These are phyloP conservation scores for Ancistrus triradiatus DNA, from an alignment of 2,113 vertebrate genomes.

Conservation along the genomic window DNA sequence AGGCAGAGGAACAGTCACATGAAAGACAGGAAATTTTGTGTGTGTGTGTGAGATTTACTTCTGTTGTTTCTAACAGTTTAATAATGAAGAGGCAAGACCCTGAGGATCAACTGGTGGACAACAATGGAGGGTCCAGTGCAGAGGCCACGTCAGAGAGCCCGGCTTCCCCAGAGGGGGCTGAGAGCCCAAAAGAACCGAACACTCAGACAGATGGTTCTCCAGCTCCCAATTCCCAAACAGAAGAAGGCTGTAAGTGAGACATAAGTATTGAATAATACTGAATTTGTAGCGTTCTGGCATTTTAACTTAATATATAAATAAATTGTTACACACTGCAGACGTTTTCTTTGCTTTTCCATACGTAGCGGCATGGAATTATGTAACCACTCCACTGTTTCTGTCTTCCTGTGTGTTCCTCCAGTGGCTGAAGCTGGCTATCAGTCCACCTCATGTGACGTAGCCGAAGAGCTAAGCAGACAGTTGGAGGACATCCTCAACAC, in stretches of 20 bases:
- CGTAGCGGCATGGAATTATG: too few species aligned
- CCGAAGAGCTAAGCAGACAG: constrained; percentile 88
- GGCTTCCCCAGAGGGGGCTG: constrained; percentile 40
- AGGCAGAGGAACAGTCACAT: too few species aligned
- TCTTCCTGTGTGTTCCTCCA: constrained; percentile 1
- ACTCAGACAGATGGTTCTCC: constrained; percentile 49
- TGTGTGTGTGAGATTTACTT: too few species aligned
- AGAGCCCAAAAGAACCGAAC: constrained; percentile 52
- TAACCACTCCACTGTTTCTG: not conserved
- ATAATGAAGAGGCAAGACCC: constrained; percentile 68
- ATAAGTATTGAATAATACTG: not conserved
- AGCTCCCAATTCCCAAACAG: constrained; percentile 37
- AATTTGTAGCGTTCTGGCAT: too few species aligned
- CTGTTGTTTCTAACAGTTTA: constrained; percentile 23
- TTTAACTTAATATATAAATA: too few species aligned
- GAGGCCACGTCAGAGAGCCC: constrained; percentile 43
- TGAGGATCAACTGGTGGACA: constrained; percentile 51
- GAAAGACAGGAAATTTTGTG: too few species aligned
- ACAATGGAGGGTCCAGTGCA: constrained; percentile 36
- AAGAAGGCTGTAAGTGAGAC: constrained; percentile 27
- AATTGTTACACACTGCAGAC: too few species aligned
- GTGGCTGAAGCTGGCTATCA: constrained; percentile 42
- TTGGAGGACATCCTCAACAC: constrained; percentile 93
- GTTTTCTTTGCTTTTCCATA: too few species aligned
- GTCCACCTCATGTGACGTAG: constrained; percentile 72